A percentile compares a stretch with the other conserved stretches of the same genome.
Conservation (phyloP, 2,888 invertebrate species). For the Hoplodrina blanda region DNA sequence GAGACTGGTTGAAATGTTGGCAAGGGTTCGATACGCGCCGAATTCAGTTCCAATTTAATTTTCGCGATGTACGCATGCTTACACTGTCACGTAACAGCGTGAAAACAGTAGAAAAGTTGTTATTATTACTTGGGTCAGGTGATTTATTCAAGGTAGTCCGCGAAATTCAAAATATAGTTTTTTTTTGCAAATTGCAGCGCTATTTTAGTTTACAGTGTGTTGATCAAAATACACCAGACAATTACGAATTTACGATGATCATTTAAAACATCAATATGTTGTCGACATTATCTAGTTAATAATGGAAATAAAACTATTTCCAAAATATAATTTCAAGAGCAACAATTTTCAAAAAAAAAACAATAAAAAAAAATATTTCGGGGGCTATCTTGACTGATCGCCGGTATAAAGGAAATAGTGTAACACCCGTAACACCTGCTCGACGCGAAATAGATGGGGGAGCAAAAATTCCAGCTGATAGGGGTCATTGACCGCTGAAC, state of each 20-base stretch:
- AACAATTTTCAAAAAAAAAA: too few relatives aligned
- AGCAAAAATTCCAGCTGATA: constrained; percentile 60
- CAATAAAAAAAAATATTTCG: neutral
- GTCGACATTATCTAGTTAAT: neutral
- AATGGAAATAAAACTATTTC: neutral
- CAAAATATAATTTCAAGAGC: too few relatives aligned
- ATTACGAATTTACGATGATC: too few relatives aligned
- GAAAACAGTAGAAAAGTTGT: constrained; percentile 34
- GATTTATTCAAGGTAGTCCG: neutral
- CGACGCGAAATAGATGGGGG: constrained; percentile 40
- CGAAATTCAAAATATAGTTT: neutral
- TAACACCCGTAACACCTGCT: constrained; percentile 25
- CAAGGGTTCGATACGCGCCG: constrained; percentile 70
- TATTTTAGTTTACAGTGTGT: neutral
- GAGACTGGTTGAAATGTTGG: constrained; percentile 72
- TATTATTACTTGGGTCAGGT: constrained; percentile 3
- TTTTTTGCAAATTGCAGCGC: neutral
- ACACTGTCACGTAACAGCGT: constrained; percentile 53
- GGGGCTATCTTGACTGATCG: neutral
- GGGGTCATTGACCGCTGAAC: constrained; percentile 58
- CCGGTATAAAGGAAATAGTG: neutral
- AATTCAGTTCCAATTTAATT: constrained; percentile 79
- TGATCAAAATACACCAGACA: too few relatives aligned
- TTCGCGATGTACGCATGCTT: constrained; percentile 52
- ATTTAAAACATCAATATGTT: too few relatives aligned